A percentile compares a stretch with the other conserved stretches of the same genome.
phyloP scores from a whole-genome alignment of 2,113 vertebrate genomes.

The Onychorhynchus coronatus region DNA sequence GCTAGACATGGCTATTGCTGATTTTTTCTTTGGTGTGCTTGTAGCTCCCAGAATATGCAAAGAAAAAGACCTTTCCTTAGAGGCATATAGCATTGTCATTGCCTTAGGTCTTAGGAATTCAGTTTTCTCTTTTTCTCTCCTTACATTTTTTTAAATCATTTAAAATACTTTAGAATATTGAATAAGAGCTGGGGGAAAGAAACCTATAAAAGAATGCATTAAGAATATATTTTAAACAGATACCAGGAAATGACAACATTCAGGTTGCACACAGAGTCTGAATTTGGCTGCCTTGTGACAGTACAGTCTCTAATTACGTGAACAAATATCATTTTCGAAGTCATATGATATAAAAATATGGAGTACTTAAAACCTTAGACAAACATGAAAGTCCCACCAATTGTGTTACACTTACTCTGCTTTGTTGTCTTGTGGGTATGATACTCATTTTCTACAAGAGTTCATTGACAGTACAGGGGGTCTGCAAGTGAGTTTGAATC shows the following conservation, averaged over 20 bases:
- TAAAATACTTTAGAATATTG: neutral
- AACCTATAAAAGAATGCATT: neutral
- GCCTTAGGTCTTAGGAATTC: neutral
- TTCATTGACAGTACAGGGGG: neutral
- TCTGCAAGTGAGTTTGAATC: neutral
- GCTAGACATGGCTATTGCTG: neutral
- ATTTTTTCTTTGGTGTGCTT: neutral
- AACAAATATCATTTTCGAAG: neutral
- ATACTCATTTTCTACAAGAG: neutral
- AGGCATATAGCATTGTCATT: neutral
- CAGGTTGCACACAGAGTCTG: neutral
- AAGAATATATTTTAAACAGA: neutral
- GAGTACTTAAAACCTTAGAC: neutral
- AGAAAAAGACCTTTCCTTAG: neutral
- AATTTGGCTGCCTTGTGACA: neutral
- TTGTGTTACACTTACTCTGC: neutral
- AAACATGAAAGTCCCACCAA: neutral
- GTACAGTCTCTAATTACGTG: conserved; percentile 1
- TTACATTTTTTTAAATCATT: neutral
- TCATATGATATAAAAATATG: neutral
- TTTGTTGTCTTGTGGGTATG: neutral
- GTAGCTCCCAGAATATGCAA: neutral
- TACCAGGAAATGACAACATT: neutral
- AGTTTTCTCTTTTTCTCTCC: neutral
- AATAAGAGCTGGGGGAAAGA: neutral